Evolutionary conservation across 2,888 invertebrate genomes (phyloP), one percentile per base, ranked within the genome.

Genomic region (Euspilapteryx auroguttella): DNA sequence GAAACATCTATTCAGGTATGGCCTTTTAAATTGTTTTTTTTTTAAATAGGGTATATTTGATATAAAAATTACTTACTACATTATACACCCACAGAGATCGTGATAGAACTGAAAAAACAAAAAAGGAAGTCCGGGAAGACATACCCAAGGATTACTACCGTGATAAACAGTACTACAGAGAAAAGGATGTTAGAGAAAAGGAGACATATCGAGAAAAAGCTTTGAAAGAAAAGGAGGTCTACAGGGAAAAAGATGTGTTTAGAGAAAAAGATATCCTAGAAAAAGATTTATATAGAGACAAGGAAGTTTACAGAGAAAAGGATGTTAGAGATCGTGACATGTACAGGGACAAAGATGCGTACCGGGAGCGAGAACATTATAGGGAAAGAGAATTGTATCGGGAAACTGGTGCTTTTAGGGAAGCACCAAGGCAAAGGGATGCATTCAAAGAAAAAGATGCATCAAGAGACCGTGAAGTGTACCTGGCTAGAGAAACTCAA

Each of bases 1-100:
- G 40, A 77, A 77, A 43, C 75, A 75, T 44, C 44, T 66, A 29
- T 75, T 58, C 45, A 71, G 77, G 77, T 76, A 50, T 44, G 8
- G 8, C 5, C 17, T 8, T 17, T n/a, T n/a, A n/a, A n/a, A n/a
- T n/a, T n/a, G n/a, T n/a, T n/a, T n/a, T n/a, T n/a, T n/a, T n/a
- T n/a, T n/a, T n/a, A n/a, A n/a, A n/a, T n/a, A n/a, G n/a, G n/a
- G n/a, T n/a, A n/a, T n/a, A n/a, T 6, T 17, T 6, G 8, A 17
- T 17, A 17, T 17, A 17, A 17, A 17, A 6, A 17, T 5, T 17
- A 17, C 8, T 5, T 17, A 23, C 23, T 6, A 17, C 5, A 17
- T 17, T 6, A 17, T 17, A 17, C 17, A 17, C n/a, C n/a, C n/a
- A n/a, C 57, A 71, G 75, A 55, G 75, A 75, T 36, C 63, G 69